A percentile compares a stretch with the other conserved stretches of the same genome.
Conservation (phyloP, 2,113 vertebrate genomes). For the Himantopus leucocephalus region DNA sequence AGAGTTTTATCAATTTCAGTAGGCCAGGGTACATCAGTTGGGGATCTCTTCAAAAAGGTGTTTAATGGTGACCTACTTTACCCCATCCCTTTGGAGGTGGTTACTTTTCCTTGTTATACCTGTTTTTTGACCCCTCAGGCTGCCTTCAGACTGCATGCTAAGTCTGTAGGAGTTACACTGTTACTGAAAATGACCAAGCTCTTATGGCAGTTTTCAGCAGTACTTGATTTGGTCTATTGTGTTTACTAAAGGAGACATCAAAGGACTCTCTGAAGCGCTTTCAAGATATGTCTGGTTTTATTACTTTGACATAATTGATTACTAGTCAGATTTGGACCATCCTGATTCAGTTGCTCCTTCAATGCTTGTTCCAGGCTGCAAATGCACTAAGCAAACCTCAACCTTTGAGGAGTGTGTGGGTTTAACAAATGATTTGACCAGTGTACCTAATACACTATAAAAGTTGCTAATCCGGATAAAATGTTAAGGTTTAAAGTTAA, state of each 20-base stretch:
- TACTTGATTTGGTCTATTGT: neutral
- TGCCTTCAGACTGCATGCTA: neutral
- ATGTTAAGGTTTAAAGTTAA: neutral
- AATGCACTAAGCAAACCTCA: neutral
- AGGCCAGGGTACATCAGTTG: neutral
- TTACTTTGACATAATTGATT: neutral
- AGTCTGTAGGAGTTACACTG: neutral
- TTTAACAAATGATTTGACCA: neutral
- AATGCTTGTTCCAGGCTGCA: neutral
- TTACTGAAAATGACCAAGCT: neutral
- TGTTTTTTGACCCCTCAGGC: conserved; percentile 7
- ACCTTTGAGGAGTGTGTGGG: neutral
- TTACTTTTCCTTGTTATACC: conserved; percentile 9
- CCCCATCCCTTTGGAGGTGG: neutral
- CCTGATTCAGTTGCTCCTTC: neutral
- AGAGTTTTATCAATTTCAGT: neutral
- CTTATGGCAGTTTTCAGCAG: neutral
- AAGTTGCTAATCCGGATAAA: neutral
- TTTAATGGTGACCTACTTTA: conserved; percentile 25
- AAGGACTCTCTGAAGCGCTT: neutral
- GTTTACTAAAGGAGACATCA: conserved; percentile 8
- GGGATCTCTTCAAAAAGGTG: neutral
- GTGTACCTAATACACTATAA: neutral
- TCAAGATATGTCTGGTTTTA: conserved; percentile 1
- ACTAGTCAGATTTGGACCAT: neutral